phyloP scores from a whole-genome alignment of 2,888 invertebrate genomes.

The Cyrtodaria siliqua region DNA sequence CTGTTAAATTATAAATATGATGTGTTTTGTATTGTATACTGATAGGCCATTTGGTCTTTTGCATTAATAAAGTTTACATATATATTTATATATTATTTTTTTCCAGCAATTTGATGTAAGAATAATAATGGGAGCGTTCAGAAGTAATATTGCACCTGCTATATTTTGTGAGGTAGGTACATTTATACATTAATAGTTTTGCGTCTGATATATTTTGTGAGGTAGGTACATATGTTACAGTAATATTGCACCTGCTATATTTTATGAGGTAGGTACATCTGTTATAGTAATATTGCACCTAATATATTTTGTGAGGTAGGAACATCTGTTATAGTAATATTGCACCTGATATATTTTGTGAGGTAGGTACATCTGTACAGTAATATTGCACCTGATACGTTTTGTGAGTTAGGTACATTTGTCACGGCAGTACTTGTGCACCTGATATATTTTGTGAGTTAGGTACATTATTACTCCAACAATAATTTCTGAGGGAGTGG shows the following conservation, averaged over 20 bases:
- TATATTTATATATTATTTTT: too few species aligned
- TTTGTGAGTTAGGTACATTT: slow-evolving; percentile 38
- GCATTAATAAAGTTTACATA: too few species aligned
- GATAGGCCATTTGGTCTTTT: too few species aligned
- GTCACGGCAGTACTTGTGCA: too few species aligned
- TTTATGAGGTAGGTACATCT: slow-evolving; percentile 39
- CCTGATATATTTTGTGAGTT: slow-evolving; percentile 56
- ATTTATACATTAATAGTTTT: too few species aligned
- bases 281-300: too few species aligned
- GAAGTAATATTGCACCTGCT: slow-evolving; percentile 45
- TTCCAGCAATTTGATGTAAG: slow-evolving; percentile 69
- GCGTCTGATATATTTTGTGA: slow-evolving; percentile 61
- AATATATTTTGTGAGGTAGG: slow-evolving; percentile 51
- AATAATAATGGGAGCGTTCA: slow-evolving; percentile 66
- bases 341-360: slow-evolving; percentile 60
- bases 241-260: slow-evolving; percentile 59
- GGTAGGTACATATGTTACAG: too few species aligned
- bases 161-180: slow-evolving; percentile 54
- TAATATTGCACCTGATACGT: slow-evolving; percentile 56
- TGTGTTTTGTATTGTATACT: too few species aligned
- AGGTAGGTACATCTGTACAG: too few species aligned
- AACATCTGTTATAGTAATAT: too few species aligned
- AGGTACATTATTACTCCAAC: slow-evolving; percentile 40
- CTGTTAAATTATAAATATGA: too few species aligned
- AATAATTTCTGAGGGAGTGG: slow-evolving; percentile 51